phyloP scores from a whole-genome alignment of 1,140 invertebrate species.

The Centruroides sculpturatus region DNA sequence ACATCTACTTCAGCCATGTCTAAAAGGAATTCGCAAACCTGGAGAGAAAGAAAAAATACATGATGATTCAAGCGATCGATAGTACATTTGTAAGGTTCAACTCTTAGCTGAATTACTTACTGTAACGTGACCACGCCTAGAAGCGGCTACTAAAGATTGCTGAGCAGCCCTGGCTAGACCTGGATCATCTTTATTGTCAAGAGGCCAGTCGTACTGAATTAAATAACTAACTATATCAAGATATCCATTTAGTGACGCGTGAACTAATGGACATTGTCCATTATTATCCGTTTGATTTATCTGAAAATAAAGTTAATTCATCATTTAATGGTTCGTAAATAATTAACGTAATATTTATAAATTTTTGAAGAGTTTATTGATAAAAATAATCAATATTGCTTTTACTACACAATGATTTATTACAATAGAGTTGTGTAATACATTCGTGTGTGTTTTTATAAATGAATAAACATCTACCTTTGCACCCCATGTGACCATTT shows the following conservation, averaged over 20 bases:
- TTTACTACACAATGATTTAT: too few relatives aligned
- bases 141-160: constrained; percentile 74
- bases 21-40: constrained; percentile 74
- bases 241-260: constrained; percentile 86
- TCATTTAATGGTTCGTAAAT: not conserved
- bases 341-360: not conserved
- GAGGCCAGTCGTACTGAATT: constrained; percentile 66
- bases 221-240: constrained; percentile 84
- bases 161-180: constrained; percentile 46
- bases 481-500: constrained; percentile 29
- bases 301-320: constrained; percentile 17
- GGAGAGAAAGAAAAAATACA: not conserved
- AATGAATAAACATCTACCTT: constrained; percentile 16
- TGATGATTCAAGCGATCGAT: constrained; percentile 1
- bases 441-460: not conserved
- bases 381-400: not conserved
- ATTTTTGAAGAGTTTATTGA: not conserved
- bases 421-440: too few relatives aligned
- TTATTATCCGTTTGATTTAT: constrained; percentile 50
- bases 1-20: constrained; percentile 67
- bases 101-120: constrained; percentile 23
- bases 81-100: not conserved
- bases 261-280: constrained; percentile 81
- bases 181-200: constrained; percentile 19
- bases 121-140: constrained; percentile 67